Conservation (phyloP, 1,140 invertebrate genomes). For the Hirudo medicinalis region DNA sequence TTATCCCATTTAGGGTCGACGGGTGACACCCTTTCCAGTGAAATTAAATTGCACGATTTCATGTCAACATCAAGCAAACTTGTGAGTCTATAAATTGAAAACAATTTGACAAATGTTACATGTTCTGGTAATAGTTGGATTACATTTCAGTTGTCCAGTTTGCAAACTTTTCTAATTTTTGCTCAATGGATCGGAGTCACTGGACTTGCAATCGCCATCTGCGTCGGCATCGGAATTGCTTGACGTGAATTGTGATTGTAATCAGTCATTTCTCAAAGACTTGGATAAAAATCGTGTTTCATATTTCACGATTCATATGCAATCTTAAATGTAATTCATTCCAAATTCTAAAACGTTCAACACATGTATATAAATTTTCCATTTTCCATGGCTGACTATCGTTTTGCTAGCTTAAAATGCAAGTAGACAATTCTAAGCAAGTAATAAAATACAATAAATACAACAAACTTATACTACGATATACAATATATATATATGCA, state of each 20-base stretch:
- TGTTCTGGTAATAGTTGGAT: background rate
- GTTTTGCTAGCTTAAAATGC: too few species aligned
- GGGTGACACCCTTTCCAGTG: background rate
- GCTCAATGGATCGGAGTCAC: slow-evolving; percentile 4
- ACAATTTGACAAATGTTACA: background rate
- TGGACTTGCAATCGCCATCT: slow-evolving; percentile 1
- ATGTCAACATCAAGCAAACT: background rate
- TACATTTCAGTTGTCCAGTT: background rate
- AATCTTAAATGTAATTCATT: too few species aligned
- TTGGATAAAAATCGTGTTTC: too few species aligned
- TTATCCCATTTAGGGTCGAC: background rate
- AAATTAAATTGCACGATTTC: background rate
- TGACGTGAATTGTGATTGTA: background rate
- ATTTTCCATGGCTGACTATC: too few species aligned
- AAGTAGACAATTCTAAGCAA: too few species aligned
- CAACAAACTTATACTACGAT: too few species aligned
- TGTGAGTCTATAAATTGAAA: background rate
- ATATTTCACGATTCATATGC: too few species aligned
- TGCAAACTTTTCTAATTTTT: background rate
- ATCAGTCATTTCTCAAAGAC: too few species aligned
- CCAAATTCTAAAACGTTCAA: too few species aligned
- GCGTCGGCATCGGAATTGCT: slow-evolving; percentile 1
- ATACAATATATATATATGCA: too few species aligned
- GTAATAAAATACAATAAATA: too few species aligned
- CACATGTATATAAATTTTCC: too few species aligned